phyloP scores from a whole-genome alignment of 2,113 vertebrate genomes.

The Pelvicachromis taeniatus region DNA sequence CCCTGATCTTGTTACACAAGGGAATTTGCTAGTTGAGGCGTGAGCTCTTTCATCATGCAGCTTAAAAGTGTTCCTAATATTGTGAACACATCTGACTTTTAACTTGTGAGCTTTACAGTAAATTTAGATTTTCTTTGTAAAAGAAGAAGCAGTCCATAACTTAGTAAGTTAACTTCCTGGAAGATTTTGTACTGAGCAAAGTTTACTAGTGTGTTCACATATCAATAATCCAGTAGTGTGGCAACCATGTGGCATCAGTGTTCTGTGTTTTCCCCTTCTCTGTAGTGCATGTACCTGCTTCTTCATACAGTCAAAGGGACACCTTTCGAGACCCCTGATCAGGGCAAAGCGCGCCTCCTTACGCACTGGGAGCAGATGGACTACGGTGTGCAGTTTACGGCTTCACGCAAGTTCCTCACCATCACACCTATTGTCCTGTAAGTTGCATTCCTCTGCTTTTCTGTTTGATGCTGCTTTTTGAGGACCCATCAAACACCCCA shows the following conservation, averaged over 20 bases:
- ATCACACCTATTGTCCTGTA: conserved; percentile 95
- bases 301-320: conserved; percentile 96
- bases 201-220: not conserved
- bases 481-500: fast-evolving
- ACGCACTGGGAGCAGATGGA: conserved; percentile 99
- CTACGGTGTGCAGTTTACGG: conserved; percentile 94
- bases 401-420: conserved; percentile 95
- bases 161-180: not conserved
- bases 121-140: not conserved
- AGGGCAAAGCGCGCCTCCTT: conserved; percentile 90
- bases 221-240: not conserved
- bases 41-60: not conserved
- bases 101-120: not conserved
- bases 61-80: not conserved
- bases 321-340: conserved; percentile 93
- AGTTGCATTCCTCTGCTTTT: conserved; percentile 56
- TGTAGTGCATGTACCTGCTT: conserved; percentile 95
- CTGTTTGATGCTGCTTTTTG: not conserved
- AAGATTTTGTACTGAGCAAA: not conserved
- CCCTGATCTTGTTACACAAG: not conserved
- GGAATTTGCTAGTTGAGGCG: not conserved
- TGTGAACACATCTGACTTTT: not conserved
- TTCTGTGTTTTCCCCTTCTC: not conserved
- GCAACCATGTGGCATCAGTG: not conserved
- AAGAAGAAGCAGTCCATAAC: not conserved